Base-by-base conservation (phyloP, 2,113 vertebrate genomes). In the Platanista minor region DNA sequence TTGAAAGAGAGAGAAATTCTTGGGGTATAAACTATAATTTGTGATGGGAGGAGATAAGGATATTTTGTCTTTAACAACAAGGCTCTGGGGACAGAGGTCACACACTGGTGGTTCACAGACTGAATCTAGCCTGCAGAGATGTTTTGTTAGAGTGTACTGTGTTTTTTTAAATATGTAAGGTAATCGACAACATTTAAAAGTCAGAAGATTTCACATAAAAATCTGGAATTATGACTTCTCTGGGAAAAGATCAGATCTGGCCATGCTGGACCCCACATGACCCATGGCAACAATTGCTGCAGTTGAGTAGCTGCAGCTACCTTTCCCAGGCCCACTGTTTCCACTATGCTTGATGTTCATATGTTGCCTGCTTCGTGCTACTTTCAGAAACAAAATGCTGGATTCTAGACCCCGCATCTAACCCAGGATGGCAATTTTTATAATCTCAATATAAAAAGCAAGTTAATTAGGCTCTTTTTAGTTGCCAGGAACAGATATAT, bases 311-410 rank as follows among this genome's bases (percentile, higher is more conserved):
- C 52, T 31, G 9, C 62, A 39, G 17, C 39, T 29, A 29, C 54
- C 18, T 49, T 49, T 7, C 17, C 25, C 62, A 52, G 29, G 29
- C 18, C 46, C 80, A 3, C 49, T 31, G 31, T 46, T 23, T 17
- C 41, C 23, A 3, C 36, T 5, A 10, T 11, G 5, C 49, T 14
- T 3, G 23, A 31, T 13, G 4, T n/a, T 18, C 39, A 23, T 7
- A 8, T 0, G 1, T 41, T 74, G 33, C 33, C 77, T 57, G 33
- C 18, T 14, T n/a, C 12, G 3, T 69, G 75, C 81, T 75, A 66
- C 39, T 94, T 71, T 83, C 82, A 92, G 67, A 82, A 91, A 82
- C 21, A 87, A 94, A 91, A 66, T 39, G 25, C 57, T 75, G n/a
- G 6, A 23, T 87, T 83, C 61, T 39, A 89, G 64, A 61, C 14